Conservation (phyloP, 2,113 vertebrate genomes). For the Rutilus rutilus region DNA sequence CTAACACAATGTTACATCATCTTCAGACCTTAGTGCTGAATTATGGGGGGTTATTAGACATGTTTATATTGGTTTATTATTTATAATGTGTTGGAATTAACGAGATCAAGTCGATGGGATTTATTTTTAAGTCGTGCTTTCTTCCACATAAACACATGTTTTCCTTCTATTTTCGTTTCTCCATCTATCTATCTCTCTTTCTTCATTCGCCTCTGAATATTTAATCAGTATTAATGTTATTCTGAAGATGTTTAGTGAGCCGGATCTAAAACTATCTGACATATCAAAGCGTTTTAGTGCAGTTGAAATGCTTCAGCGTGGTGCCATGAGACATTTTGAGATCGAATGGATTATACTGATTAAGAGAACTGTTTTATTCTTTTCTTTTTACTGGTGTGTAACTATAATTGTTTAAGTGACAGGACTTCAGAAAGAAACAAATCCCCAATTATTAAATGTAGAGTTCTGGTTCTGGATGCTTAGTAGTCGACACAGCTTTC, state of each 20-base stretch:
- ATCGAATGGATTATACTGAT: conserved; percentile 13
- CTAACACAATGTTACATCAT: neutral
- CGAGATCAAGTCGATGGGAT: neutral
- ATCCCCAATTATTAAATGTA: neutral
- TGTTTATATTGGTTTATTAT: conserved; percentile 3
- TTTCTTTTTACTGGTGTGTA: neutral
- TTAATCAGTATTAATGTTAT: conserved; percentile 24
- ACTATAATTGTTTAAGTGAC: neutral
- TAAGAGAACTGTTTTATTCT: neutral
- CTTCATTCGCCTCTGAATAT: conserved; percentile 2
- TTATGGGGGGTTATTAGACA: neutral
- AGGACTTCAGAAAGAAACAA: neutral
- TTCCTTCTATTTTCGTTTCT: neutral
- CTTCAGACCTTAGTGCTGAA: neutral
- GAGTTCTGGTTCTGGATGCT: neutral
- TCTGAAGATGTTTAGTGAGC: conserved; percentile 30
- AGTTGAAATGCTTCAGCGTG: neutral
- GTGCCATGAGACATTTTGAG: neutral
- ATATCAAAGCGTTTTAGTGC: neutral
- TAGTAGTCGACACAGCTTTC: neutral
- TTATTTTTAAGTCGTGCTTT: neutral
- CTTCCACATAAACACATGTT: neutral
- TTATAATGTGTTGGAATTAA: conserved; percentile 5
- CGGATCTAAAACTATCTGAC: conserved; percentile 12
- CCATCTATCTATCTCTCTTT: neutral